phyloP scores from a whole-genome alignment of 1,140 invertebrate species.

The Argopecten irradians region DNA sequence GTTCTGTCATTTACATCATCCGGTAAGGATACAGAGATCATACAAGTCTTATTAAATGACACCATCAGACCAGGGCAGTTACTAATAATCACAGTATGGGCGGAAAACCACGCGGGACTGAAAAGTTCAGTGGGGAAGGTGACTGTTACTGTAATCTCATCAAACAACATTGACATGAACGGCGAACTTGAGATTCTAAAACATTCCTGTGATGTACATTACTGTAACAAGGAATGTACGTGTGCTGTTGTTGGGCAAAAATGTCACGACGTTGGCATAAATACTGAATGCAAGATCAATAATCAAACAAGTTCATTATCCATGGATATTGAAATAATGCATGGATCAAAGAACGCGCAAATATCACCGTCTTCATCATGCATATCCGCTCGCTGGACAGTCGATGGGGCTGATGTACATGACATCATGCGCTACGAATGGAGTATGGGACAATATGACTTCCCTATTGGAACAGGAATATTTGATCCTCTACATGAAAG shows the following conservation, averaged over 20 bases:
- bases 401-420: not conserved
- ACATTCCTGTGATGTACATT: conserved; percentile 54
- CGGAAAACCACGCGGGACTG: conserved; percentile 50
- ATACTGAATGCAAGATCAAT: not conserved
- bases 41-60: conserved; percentile 12
- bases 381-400: conserved; percentile 48
- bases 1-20: conserved; percentile 23
- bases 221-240: conserved; percentile 60
- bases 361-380: conserved; percentile 49
- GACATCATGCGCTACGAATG: conserved; percentile 55
- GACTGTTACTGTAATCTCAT: conserved; percentile 38
- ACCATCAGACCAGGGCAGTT: conserved; percentile 36
- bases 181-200: conserved; percentile 44
- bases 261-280: conserved; percentile 32
- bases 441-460: conserved; percentile 52
- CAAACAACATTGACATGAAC: not conserved
- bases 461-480: conserved; percentile 47
- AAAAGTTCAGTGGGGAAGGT: conserved; percentile 36
- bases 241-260: conserved; percentile 54
- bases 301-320: not conserved
- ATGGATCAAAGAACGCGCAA: not conserved
- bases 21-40: conserved; percentile 20
- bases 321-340: conserved; percentile 11
- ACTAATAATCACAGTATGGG: conserved; percentile 45
- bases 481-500: conserved; percentile 44